Evolutionary conservation across 92 coral and sea anemone species (phyloP).

Genomic region (Umimayanthus chanpuru): DNA sequence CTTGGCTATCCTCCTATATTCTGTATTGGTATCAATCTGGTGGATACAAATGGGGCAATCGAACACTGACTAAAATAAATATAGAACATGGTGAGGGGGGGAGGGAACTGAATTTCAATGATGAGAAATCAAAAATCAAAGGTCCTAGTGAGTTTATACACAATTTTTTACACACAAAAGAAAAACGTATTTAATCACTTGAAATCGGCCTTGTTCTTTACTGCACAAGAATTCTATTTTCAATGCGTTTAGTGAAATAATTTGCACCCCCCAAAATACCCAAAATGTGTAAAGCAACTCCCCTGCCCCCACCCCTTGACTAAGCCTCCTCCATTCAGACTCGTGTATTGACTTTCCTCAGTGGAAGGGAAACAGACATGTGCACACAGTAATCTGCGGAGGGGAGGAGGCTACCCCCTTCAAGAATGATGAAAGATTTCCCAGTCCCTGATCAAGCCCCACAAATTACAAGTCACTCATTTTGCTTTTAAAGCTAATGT

Average conservation of each 20-base stretch:
- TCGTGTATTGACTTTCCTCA: too few relatives aligned
- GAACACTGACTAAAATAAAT: not conserved
- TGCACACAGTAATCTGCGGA: too few relatives aligned
- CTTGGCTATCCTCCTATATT: constrained; percentile 1
- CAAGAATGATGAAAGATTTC: too few relatives aligned
- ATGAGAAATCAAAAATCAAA: not conserved
- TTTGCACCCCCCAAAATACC: not conserved
- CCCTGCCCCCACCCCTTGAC: not conserved
- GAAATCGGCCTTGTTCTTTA: too few relatives aligned
- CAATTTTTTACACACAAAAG: not conserved
- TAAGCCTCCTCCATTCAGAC: not conserved
- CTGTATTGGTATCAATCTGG: constrained; percentile 31
- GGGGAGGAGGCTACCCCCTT: too few relatives aligned
- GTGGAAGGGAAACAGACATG: too few relatives aligned
- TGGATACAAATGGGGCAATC: not conserved
- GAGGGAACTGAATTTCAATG: not conserved
- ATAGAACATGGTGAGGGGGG: not conserved
- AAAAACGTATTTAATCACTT: too few relatives aligned
- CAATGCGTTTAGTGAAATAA: too few relatives aligned
- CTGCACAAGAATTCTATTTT: too few relatives aligned
- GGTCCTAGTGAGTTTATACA: not conserved
- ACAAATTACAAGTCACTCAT: not conserved
- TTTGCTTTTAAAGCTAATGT: not conserved
- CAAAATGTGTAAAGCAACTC: not conserved
- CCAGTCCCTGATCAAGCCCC: not conserved